These are phyloP conservation scores for Chymomyza amoena DNA, from an alignment of 2,888 invertebrate species.

Conservation along the genomic window DNA sequence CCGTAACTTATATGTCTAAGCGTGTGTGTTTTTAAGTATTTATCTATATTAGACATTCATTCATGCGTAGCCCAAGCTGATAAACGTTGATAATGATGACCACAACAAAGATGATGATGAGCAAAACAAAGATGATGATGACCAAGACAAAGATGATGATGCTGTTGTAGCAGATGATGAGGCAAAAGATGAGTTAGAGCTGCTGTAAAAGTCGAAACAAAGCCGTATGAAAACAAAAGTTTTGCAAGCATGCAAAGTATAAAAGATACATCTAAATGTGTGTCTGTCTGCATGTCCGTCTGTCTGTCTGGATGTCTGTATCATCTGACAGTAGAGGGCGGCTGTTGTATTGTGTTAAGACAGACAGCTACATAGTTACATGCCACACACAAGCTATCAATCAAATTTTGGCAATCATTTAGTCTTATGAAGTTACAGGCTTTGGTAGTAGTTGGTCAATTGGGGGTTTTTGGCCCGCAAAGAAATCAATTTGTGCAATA, in stretches of 20 bases:
- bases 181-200: background rate
- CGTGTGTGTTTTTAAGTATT: constrained; percentile 43
- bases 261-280: background rate
- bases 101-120: background rate
- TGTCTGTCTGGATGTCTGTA: background rate
- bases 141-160: background rate
- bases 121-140: background rate
- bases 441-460: constrained; percentile 19
- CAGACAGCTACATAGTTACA: constrained; percentile 30
- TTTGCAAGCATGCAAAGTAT: constrained; percentile 51
- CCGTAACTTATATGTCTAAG: background rate
- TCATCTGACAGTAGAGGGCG: background rate
- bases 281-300: background rate
- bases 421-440: constrained; percentile 9
- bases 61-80: constrained; percentile 50
- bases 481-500: constrained; percentile 40
- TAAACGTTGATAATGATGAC: background rate
- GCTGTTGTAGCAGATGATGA: background rate
- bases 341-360: background rate
- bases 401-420: constrained; percentile 66
- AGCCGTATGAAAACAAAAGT: constrained; percentile 52
- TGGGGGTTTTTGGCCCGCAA: constrained; percentile 25
- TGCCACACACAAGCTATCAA: constrained; percentile 58
- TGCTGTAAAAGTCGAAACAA: constrained; percentile 42
- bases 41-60: constrained; percentile 70